phyloP scores from a whole-genome alignment of 1,140 invertebrate genomes.

The Oryzaephilus surinamensis region DNA sequence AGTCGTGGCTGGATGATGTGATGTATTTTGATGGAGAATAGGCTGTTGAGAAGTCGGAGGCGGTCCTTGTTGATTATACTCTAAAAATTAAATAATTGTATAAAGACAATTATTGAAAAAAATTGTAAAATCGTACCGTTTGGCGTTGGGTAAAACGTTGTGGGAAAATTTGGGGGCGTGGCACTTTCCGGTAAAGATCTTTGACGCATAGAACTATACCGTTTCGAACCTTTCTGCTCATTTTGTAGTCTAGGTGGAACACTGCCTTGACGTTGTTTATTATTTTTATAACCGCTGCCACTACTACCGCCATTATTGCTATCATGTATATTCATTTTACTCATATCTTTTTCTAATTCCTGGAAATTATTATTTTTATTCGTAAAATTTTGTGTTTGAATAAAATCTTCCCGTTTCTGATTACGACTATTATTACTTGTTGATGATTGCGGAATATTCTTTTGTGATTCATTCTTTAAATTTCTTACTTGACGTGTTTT shows the following conservation, averaged over 20 bases:
- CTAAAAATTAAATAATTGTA: conserved; percentile 18
- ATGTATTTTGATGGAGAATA: conserved; percentile 16
- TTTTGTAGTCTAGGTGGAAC: conserved; percentile 41
- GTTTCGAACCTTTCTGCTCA: conserved; percentile 38
- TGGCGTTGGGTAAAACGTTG: conserved; percentile 17
- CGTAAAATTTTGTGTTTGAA: conserved; percentile 37
- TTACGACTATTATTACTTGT: not conserved
- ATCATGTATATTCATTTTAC: conserved; percentile 26
- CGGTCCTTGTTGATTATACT: conserved; percentile 24
- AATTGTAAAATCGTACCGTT: conserved; percentile 18
- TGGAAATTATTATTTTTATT: conserved; percentile 29
- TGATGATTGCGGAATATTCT: conserved; percentile 14
- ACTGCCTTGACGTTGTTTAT: conserved; percentile 31
- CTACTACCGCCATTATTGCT: conserved; percentile 24
- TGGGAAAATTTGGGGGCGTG: conserved; percentile 23
- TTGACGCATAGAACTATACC: conserved; percentile 44
- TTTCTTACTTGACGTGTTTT: conserved; percentile 25
- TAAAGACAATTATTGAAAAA: not conserved
- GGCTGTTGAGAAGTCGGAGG: conserved; percentile 18
- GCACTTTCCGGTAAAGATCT: conserved; percentile 37
- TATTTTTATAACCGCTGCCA: conserved; percentile 28
- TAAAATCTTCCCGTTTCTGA: conserved; percentile 27
- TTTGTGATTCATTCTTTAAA: conserved; percentile 19
- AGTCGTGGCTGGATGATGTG: conserved; percentile 15
- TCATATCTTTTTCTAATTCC: conserved; percentile 39